Evolutionary conservation across 2,888 invertebrate species (phyloP), one percentile per base, ranked within the genome.

Genomic region (Erebia palarica): DNA sequence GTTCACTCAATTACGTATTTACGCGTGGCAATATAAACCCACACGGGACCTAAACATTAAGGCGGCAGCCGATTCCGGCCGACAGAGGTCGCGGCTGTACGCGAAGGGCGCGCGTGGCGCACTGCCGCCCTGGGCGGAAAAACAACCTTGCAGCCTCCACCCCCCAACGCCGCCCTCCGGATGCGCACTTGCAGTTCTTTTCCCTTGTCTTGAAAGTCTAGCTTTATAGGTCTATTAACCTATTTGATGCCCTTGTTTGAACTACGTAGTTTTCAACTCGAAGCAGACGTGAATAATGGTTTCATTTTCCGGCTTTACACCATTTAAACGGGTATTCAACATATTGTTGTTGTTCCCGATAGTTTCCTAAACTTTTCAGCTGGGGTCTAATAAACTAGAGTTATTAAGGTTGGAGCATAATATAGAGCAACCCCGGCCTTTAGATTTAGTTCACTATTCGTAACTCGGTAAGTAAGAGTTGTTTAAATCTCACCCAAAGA

Each of bases 131-230:
- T 80, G 78, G 80, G 73, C 76, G 81, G 87, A 82, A 87, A 87
- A 89, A 83, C 84, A 78, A 79, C 72, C 78, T 78, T 86, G 85
- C 91, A 92, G 92, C 90, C 91, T 92, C 91, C 87, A 81, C 88
- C 86, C 84, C 83, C 76, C 73, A 66, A 58, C 66, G 75, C 75
- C 81, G 75, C 75, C 77, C 80, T 77, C 80, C 80, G 80, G 85
- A 88, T 91, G 90, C 90, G 90, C 90, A 87, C 84, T 90, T 91
- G 87, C 90, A 91, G 82, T 86, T 81, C 74, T 82, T 81, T 82
- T 79, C 75, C 81, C 80, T 83, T 84, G 83, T 82, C 83, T 78
- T 81, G 70, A 72, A 75, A 76, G 75, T 76, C 78, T 75, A 71
- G 76, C 76, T 75, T 78, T 77, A 78, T 79, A 77, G 74, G 75